Evolutionary conservation across 2,797 vertebrate genomes (phyloP).

Genomic region (Anguilla obscura): DNA sequence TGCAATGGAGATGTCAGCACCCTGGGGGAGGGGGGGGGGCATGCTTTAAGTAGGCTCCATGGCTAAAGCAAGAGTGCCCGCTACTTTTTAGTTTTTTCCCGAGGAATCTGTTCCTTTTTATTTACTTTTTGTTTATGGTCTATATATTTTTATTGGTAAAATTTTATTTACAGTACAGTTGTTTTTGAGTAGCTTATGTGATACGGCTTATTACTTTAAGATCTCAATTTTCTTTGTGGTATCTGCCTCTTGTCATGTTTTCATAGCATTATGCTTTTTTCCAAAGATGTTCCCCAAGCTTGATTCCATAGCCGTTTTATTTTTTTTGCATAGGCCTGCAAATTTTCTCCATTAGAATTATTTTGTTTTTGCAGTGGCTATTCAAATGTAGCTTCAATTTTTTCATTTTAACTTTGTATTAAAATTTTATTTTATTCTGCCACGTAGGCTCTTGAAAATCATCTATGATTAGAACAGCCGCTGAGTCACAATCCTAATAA

Average conservation of each 20-base stretch:
- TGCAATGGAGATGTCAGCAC: slow-evolving; percentile 78
- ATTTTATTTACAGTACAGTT: background rate
- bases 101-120: slow-evolving; percentile 64
- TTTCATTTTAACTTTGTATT: background rate
- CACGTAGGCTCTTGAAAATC: background rate
- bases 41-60: slow-evolving; percentile 68
- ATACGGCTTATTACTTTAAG: too few relatives aligned
- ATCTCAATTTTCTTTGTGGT: too few relatives aligned
- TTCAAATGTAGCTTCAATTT: background rate
- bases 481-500: background rate
- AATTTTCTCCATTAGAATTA: background rate
- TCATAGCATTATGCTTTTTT: too few relatives aligned
- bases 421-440: background rate
- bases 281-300: too few relatives aligned
- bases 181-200: too few relatives aligned
- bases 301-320: too few relatives aligned
- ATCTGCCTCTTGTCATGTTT: too few relatives aligned
- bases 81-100: slow-evolving; percentile 44
- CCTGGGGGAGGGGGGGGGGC: slow-evolving; percentile 60
- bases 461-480: background rate
- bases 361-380: background rate
- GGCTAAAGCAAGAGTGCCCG: slow-evolving; percentile 66
- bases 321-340: too few relatives aligned
- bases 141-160: slow-evolving; percentile 41
- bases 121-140: slow-evolving; percentile 50